Percentiles rank a stretch among this genome's conserved stretches.
Conservation (phyloP, 2,113 vertebrate species). For the Mesitornis unicolor region DNA sequence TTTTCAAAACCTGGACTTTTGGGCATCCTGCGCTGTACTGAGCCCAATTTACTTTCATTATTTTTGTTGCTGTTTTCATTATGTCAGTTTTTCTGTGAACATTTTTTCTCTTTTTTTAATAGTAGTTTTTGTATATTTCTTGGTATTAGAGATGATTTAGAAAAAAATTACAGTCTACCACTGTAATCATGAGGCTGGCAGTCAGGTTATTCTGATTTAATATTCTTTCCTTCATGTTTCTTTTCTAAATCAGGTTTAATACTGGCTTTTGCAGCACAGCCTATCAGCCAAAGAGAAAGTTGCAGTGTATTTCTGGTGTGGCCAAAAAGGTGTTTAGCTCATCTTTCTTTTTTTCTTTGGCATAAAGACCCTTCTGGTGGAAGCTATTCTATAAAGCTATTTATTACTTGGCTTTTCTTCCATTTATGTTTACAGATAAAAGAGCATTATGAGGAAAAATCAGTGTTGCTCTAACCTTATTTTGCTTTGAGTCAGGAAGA, state of each 20-base stretch:
- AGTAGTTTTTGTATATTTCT: neutral
- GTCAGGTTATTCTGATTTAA: neutral
- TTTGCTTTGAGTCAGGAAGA: neutral
- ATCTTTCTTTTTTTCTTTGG: neutral
- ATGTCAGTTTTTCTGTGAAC: neutral
- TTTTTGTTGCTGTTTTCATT: neutral
- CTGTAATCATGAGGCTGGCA: neutral
- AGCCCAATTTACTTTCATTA: neutral
- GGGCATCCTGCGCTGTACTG: neutral
- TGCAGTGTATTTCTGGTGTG: neutral
- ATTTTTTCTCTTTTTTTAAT: neutral
- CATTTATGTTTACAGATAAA: neutral
- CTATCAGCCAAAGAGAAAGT: neutral
- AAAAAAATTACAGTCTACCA: neutral
- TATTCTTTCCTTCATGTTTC: neutral
- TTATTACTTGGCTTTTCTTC: neutral
- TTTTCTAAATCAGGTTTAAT: neutral
- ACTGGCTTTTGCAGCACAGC: neutral
- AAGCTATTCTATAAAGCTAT: neutral
- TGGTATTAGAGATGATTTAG: neutral
- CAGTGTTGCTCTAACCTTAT: neutral
- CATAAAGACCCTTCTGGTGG: neutral
- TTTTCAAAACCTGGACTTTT: neutral
- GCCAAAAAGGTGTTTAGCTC: fast-evolving
- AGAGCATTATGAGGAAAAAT: neutral